Evolutionary conservation across 1,140 invertebrate species (phyloP).

Genomic region (Dinothrombium tinctorium): DNA sequence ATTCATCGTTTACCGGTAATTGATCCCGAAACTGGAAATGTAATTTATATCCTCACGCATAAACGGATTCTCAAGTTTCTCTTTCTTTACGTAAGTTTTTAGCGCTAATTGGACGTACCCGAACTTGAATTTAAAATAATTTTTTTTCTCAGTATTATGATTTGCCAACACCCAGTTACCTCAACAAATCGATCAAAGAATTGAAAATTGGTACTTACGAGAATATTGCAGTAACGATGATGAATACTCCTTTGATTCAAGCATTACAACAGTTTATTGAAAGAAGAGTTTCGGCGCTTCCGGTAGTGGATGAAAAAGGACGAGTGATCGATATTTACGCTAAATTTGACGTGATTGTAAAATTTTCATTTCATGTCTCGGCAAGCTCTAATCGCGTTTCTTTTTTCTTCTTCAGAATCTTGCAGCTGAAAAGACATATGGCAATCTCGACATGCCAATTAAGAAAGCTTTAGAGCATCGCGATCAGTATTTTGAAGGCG

Average conservation of each 20-base stretch:
- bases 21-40: constrained; percentile 79
- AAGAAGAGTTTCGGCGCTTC: constrained; percentile 79
- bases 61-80: constrained; percentile 94
- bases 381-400: background rate
- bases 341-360: constrained; percentile 98
- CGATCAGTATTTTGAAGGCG: constrained; percentile 89
- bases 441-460: constrained; percentile 85
- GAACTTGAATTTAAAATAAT: background rate
- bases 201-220: constrained; percentile 79
- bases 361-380: constrained; percentile 21
- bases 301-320: constrained; percentile 64
- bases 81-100: constrained; percentile 81
- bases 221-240: constrained; percentile 59
- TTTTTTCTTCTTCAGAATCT: constrained; percentile 48
- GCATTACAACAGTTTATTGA: constrained; percentile 91
- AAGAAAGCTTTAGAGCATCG: constrained; percentile 83
- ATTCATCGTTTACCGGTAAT: constrained; percentile 95
- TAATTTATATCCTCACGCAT: constrained; percentile 94
- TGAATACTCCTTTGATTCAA: constrained; percentile 80
- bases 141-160: constrained; percentile 52
- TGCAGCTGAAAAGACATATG: constrained; percentile 98
- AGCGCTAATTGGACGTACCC: background rate
- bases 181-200: constrained; percentile 62
- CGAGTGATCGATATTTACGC: constrained; percentile 93
- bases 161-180: constrained; percentile 73